phyloP scores from a whole-genome alignment of 2,888 invertebrate species.

The Crepidodera aurea region DNA sequence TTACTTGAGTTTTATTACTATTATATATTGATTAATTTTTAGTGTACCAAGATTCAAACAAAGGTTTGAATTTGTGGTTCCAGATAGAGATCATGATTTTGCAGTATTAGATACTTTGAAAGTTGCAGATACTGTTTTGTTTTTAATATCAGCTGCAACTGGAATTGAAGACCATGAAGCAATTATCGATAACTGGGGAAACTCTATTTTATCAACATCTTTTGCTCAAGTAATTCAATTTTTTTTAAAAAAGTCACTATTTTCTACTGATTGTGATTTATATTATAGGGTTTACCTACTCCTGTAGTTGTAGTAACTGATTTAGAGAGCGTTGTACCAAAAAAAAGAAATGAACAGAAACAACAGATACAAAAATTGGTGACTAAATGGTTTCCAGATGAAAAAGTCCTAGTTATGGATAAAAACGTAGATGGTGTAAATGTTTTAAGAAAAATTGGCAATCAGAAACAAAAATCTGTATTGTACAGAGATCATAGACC shows the following conservation, averaged over 20 bases:
- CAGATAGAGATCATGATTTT: slow-evolving; percentile 76
- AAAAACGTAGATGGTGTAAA: slow-evolving; percentile 79
- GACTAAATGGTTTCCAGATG: slow-evolving; percentile 80
- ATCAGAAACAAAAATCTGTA: slow-evolving; percentile 80
- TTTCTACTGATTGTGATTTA: slow-evolving; percentile 2
- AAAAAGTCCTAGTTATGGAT: slow-evolving; percentile 82
- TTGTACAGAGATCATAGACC: slow-evolving; percentile 82
- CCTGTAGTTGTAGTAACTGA: slow-evolving; percentile 79
- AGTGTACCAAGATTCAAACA: slow-evolving; percentile 88
- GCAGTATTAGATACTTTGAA: slow-evolving; percentile 83
- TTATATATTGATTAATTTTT: slow-evolving; percentile 49
- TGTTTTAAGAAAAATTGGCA: slow-evolving; percentile 75
- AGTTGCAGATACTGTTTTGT: slow-evolving; percentile 84
- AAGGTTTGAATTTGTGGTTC: slow-evolving; percentile 81
- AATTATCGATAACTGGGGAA: slow-evolving; percentile 81
- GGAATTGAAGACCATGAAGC: slow-evolving; percentile 66
- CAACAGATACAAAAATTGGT: slow-evolving; percentile 71
- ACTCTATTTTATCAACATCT: slow-evolving; percentile 77
- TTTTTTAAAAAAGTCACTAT: too few relatives aligned
- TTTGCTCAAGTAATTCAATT: slow-evolving; percentile 71
- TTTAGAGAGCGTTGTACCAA: slow-evolving; percentile 75
- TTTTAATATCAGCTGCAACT: slow-evolving; percentile 74
- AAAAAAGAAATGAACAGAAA: slow-evolving; percentile 75
- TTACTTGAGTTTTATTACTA: background rate
- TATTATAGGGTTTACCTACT: slow-evolving; percentile 72